A percentile compares a stretch with the other conserved stretches of the same genome.
These are phyloP conservation scores for Haemorhous mexicanus DNA, from an alignment of 2,113 vertebrate species.

Conservation along the genomic window DNA sequence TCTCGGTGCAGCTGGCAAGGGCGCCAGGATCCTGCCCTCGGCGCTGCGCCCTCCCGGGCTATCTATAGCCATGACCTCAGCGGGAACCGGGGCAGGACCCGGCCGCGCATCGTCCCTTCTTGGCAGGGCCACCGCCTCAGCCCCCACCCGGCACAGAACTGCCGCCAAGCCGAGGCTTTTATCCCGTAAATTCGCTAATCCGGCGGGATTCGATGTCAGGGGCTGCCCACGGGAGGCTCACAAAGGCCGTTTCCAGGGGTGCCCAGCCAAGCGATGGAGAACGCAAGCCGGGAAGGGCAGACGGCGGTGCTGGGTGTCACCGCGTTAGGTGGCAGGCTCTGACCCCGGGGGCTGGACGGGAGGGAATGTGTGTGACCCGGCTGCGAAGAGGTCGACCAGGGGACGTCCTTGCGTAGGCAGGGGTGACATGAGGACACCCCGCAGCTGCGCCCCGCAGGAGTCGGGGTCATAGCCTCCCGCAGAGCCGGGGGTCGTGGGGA, in stretches of 20 bases:
- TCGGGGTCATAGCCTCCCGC: not conserved
- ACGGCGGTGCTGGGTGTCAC: not conserved
- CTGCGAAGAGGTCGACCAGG: not conserved
- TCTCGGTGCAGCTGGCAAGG: not conserved
- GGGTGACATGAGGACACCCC: conserved; percentile 38
- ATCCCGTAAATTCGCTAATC: not conserved
- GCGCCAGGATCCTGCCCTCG: not conserved
- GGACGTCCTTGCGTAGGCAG: not conserved
- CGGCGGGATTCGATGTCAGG: not conserved
- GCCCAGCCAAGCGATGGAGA: not conserved
- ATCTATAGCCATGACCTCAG: conserved; percentile 56
- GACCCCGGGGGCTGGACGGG: not conserved
- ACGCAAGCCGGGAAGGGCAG: not conserved
- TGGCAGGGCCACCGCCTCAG: not conserved
- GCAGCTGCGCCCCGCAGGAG: conserved; percentile 23
- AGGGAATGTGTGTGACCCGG: not conserved
- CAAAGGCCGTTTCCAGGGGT: not conserved
- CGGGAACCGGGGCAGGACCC: not conserved
- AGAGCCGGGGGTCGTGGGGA: not conserved
- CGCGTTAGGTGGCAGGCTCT: not conserved
- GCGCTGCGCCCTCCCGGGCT: not conserved
- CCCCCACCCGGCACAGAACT: not conserved
- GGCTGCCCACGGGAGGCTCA: not conserved
- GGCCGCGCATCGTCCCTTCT: not conserved
- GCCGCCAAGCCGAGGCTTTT: not conserved